Evolutionary conservation across 2,113 vertebrate genomes (phyloP), one percentile per base, ranked within the genome.

Genomic region (Mastomys coucha): DNA sequence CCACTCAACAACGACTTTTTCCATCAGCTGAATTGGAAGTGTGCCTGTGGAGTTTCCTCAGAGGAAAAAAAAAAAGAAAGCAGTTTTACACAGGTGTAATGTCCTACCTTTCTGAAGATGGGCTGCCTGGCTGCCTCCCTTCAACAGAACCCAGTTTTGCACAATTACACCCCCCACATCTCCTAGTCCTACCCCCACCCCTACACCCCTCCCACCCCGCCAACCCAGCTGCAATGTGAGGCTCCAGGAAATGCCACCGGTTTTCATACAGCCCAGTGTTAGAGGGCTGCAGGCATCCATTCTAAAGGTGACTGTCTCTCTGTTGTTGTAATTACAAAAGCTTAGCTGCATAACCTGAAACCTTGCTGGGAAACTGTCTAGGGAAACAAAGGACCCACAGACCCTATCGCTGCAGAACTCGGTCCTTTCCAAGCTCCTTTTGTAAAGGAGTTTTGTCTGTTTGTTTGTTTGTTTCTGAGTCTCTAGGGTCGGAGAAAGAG

Each of bases 291-390:
- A 96, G 93, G 95, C 91, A 82, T 93, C 98, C 94, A 92, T 93
- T 96, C 33, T 75, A 96, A 98, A 98, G 97, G 97, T 98, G 98
- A 97, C 96, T 98, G 86, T 98, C 92, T 97, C 97, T 95, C 95
- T 92, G 98, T 97, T 98, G 93, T 98, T 97, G 97, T 80, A 36
- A 89, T 75, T 80, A 98, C 97, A 98, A 98, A 98, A 98, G 96
- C 96, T 90, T 65, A 97, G 96, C 97, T 97, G 89, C 97, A 98
- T 98, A 98, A 98, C 97, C 96, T 33, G 80, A 98, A 98, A 98
- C 84, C 82, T 97, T 95, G 97, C 98, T 98, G 98, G 97, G 97
- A 98, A 98, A 98, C 96, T 94, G 95, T 94, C 98, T 95, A n/a
- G 67, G 88, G 90, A 91, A 88, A 98, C 97, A 98, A 98, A 98